These are phyloP conservation scores for Rhyzopertha dominica DNA, from an alignment of 1,140 invertebrate genomes.

Conservation along the genomic window DNA sequence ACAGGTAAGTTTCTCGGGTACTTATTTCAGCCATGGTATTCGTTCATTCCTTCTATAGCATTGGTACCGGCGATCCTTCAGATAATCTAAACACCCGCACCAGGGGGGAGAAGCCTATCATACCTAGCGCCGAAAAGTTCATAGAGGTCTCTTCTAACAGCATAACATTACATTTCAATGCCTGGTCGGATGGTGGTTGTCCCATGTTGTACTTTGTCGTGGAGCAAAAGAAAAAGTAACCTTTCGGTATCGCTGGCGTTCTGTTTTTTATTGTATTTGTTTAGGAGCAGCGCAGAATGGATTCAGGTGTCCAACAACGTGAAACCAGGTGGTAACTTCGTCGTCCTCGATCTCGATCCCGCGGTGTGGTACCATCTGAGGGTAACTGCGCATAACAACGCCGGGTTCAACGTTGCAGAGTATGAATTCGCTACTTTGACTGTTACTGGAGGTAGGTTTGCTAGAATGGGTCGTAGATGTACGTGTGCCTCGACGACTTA, in stretches of 20 bases:
- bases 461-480: no score
- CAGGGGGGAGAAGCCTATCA: slow-evolving; percentile 83
- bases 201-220: slow-evolving; percentile 94
- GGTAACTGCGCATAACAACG: slow-evolving; percentile 93
- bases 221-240: slow-evolving; percentile 89
- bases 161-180: slow-evolving; percentile 83
- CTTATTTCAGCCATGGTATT: neutral
- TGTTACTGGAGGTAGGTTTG: slow-evolving; percentile 78
- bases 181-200: slow-evolving; percentile 93
- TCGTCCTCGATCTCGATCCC: slow-evolving; percentile 85
- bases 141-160: slow-evolving; percentile 89
- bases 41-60: slow-evolving; percentile 51
- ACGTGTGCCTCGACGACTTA: slow-evolving; percentile 42
- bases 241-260: slow-evolving; percentile 13
- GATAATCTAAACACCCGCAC: slow-evolving; percentile 82
- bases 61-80: slow-evolving; percentile 82
- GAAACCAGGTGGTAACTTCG: slow-evolving; percentile 84
- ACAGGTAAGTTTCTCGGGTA: slow-evolving; percentile 57
- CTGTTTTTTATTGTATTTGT: slow-evolving; percentile 15
- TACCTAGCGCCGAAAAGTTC: slow-evolving; percentile 82
- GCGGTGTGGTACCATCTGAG: slow-evolving; percentile 88
- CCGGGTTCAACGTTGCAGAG: slow-evolving; percentile 89
- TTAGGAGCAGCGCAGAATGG: slow-evolving; percentile 77
- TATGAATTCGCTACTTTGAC: slow-evolving; percentile 94
- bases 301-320: slow-evolving; percentile 90